Conservation (phyloP, 53 echinoderm and acorn worm species). For the Luidia sarsii region DNA sequence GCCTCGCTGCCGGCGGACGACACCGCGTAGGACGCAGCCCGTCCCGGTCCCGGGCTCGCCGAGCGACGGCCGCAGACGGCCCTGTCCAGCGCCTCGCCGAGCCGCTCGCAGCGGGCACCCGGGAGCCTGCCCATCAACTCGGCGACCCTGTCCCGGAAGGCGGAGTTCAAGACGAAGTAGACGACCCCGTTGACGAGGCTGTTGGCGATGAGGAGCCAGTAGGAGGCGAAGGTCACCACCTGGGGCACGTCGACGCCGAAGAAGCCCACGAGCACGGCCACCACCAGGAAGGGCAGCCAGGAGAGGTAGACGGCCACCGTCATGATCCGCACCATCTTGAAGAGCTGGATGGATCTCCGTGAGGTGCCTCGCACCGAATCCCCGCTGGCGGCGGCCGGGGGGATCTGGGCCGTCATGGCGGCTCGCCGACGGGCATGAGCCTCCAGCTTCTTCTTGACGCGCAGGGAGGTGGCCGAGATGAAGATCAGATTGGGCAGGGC, state of each 20-base stretch:
- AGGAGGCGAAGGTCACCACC: constrained; percentile 1
- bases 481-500: background rate
- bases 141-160: background rate
- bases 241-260: background rate
- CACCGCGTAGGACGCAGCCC: no score
- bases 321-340: constrained; percentile 22
- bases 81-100: no score
- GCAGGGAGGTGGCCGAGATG: background rate
- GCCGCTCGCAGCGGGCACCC: background rate
- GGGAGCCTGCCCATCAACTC: background rate
- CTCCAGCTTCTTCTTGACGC: constrained; percentile 1
- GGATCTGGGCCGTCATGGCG: background rate
- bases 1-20: no score
- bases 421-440: background rate
- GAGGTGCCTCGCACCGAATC: background rate
- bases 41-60: no score
- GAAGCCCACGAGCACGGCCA: background rate
- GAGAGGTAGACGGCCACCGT: background rate
- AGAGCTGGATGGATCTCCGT: background rate
- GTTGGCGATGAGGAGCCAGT: constrained; percentile 8
- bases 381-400: background rate
- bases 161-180: background rate
- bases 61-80: no score
- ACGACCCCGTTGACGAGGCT: constrained; percentile 5
- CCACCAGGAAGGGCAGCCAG: background rate